These are phyloP conservation scores for Neodiprion fabricii DNA, from an alignment of 1,140 invertebrate species.

Conservation along the genomic window DNA sequence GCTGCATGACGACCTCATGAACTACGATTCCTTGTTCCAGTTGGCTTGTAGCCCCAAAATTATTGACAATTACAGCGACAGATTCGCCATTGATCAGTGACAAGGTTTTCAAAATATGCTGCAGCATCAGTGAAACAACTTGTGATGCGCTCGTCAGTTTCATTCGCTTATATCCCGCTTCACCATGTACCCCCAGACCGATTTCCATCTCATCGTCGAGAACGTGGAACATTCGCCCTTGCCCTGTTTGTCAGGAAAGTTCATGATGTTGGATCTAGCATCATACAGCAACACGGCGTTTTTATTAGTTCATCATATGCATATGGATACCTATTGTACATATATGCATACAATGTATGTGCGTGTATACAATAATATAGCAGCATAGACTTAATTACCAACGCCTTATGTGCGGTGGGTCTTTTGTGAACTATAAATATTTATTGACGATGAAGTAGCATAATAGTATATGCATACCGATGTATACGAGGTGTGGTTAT, in stretches of 20 bases:
- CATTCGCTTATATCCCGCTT: constrained; percentile 78
- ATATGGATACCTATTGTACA: too few relatives aligned
- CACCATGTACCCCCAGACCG: constrained; percentile 86
- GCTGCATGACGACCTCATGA: constrained; percentile 70
- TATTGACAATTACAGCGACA: constrained; percentile 78
- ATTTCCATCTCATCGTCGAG: constrained; percentile 77
- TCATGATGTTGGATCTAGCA: too few relatives aligned
- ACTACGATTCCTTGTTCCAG: constrained; percentile 81
- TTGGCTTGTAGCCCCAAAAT: constrained; percentile 79
- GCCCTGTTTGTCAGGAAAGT: constrained; percentile 44
- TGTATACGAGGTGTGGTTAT: too few relatives aligned
- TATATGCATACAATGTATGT: too few relatives aligned
- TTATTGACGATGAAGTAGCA: too few relatives aligned
- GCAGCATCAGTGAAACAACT: constrained; percentile 59
- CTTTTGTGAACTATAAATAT: too few relatives aligned
- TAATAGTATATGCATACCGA: too few relatives aligned
- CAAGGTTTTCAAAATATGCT: constrained; percentile 60
- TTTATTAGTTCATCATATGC: too few relatives aligned
- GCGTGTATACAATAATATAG: too few relatives aligned
- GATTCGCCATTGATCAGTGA: constrained; percentile 61
- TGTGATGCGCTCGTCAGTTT: constrained; percentile 65
- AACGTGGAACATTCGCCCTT: constrained; percentile 71
- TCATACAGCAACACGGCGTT: too few relatives aligned
- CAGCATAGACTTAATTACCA: too few relatives aligned
- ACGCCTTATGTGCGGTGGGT: too few relatives aligned